Evolutionary conservation across 2,113 vertebrate species (phyloP), one percentile per base, ranked within the genome.

Genomic region (Ploceus nigricollis): DNA sequence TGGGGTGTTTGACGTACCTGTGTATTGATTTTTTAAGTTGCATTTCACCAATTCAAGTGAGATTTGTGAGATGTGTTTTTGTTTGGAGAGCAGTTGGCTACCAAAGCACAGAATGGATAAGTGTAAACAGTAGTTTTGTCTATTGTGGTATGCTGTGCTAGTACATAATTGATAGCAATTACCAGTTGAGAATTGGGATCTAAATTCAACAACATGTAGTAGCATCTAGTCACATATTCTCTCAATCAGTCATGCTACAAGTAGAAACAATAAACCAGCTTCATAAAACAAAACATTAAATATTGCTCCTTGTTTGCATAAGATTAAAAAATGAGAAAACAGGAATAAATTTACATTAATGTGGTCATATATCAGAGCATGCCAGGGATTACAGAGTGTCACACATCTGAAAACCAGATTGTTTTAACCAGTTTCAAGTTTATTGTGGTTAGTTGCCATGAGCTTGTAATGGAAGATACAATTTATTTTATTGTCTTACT

Each of bases 81-180:
- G 33, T 94, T 93, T 79, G 66, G 63, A 72, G 79, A 73, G 63
- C 64, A 91, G 48, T 63, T 95, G 68, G 78, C 70, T 78, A 73
- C 88, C 69, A 78, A 76, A 93, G 82, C 94, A 66, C 44, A 68
- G 68, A 92, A 88, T 44, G 65, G 50, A 88, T 63, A 89, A 35
- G 16, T 77, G 44, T 95, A 92, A 95, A 85, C 81, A 89, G 37
- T 79, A 65, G 78, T 93, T 91, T 69, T 92, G 56, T 87, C 79
- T 77, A 3, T 69, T 95, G 76, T 89, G 68, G 79, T 65, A 18
- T 28, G 39, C 53, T 85, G 50, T 87, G 40, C 45, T 72, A 72
- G 61, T 54, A 90, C 87, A 89, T 82, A 94, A 87, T 51, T 75
- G 51, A 93, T 56, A 80, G 13, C 37, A 87, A 87, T 91, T 96